These are phyloP conservation scores for Pseudorasbora parva DNA, from an alignment of 2,113 vertebrate species.

Conservation along the genomic window DNA sequence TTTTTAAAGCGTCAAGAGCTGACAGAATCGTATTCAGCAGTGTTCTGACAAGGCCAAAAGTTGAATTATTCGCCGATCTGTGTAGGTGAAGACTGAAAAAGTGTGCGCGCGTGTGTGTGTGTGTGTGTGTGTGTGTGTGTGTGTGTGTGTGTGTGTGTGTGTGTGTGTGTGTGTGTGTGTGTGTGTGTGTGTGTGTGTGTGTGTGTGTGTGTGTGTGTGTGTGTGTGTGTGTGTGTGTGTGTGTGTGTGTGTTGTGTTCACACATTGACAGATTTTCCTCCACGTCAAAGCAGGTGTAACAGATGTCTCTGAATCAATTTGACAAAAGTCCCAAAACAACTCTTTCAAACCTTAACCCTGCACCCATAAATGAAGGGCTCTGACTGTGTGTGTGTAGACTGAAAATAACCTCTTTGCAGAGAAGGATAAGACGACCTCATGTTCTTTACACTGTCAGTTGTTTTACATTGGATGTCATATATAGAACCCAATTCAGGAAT, in stretches of 20 bases:
- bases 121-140: too few species aligned
- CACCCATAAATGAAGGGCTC: constrained; percentile 56
- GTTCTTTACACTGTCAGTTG: not conserved
- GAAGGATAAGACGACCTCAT: not conserved
- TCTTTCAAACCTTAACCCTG: constrained; percentile 57
- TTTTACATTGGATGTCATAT: not conserved
- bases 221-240: not conserved
- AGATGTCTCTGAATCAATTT: constrained; percentile 71
- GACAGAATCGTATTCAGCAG: not conserved
- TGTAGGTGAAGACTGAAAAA: too few species aligned
- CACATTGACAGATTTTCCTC: constrained; percentile 31
- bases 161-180: too few species aligned
- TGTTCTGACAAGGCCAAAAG: constrained; percentile 24
- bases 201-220: not conserved
- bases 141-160: too few species aligned
- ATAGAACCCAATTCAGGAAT: not conserved
- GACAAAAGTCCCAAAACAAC: constrained; percentile 60
- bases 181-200: too few species aligned
- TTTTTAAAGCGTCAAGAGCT: not conserved
- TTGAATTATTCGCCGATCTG: not conserved
- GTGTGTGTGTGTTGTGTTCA: too few species aligned
- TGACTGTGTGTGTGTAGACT: constrained; percentile 12
- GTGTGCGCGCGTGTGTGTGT: too few species aligned
- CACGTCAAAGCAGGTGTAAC: constrained; percentile 53
- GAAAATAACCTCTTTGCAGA: not conserved